These are phyloP conservation scores for Origma solitaria DNA, from an alignment of 2,113 vertebrate genomes.

Conservation along the genomic window DNA sequence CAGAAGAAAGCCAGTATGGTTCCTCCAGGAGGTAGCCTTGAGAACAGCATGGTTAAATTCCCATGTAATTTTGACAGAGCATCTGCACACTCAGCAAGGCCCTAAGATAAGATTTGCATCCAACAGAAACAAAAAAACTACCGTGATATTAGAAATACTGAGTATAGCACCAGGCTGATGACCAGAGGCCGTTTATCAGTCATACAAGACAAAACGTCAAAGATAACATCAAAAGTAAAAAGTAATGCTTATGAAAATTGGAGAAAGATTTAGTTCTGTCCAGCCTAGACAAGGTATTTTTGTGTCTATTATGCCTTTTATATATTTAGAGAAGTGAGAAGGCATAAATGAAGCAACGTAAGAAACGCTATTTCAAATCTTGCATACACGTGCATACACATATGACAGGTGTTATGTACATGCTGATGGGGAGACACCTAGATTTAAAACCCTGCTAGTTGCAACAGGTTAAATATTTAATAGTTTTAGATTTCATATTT, in stretches of 20 bases:
- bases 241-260: not conserved
- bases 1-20: not conserved
- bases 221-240: not conserved
- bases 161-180: not conserved
- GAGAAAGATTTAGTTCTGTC: not conserved
- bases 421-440: not conserved
- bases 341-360: not conserved
- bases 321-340: not conserved
- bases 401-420: rapidly evolving
- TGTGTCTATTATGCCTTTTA: not conserved
- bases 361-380: not conserved
- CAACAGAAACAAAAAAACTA: not conserved
- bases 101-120: not conserved
- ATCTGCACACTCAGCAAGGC: not conserved
- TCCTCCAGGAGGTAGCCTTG: not conserved
- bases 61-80: not conserved
- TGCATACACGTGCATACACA: rapidly evolving
- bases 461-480: not conserved
- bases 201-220: not conserved
- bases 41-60: not conserved
- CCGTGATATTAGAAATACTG: not conserved
- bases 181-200: not conserved
- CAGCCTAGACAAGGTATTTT: not conserved
- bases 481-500: not conserved
- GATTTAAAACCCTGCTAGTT: not conserved